Base-by-base conservation (phyloP, 2,113 vertebrate species). In the Rhodinocichla rosea region DNA sequence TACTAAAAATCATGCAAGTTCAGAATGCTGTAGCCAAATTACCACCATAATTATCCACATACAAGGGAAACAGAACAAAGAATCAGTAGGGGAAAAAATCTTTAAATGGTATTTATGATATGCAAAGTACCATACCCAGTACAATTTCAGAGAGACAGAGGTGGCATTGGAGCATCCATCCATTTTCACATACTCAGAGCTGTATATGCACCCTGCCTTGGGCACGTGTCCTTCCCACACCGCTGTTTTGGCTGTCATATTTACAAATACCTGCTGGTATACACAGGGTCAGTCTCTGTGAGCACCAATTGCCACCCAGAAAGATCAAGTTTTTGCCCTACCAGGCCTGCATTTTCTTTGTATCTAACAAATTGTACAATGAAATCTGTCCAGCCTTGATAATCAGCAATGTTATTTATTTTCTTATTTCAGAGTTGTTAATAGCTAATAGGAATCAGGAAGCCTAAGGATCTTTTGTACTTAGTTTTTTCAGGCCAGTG, bases 1-100 rank as follows among this genome's bases (percentile, higher is more conserved):
- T 87, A 84, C 64, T 90, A 86, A 95, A 96, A 95, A 94, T 90
- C 86, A 90, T 7, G 7, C 73, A 92, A 95, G 90, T 93, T 94
- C 92, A 92, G 84, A 92, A 92, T 57, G 62, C 76, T 84, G 88
- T 57, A 76, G 79, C 76, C 64, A 96, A 95, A 94, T 97, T 89
- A 71, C 71, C 30, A 68, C 21, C 47, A 57, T 90, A 93, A 96
- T 94, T 92, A 95, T 92, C 52, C 49, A 62, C 28, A 83, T 37
- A 90, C 19, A 75, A 86, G 69, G 71, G 35, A 87, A 90, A 64
- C 8, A 83, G 85, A 94, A 93, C 85, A 95, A 95, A 94, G 60
- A 49, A 95, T 75, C 80, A 84, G n/a, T 53, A 67, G 56, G 71
- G 59, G 57, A 4, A 32, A 90, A 90, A 88, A 67, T 70, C 27